Percentiles rank a stretch among this genome's conserved stretches.
Evolutionary conservation across 1,140 invertebrate species (phyloP).

Genomic region (Hydropsyche tenuis): DNA sequence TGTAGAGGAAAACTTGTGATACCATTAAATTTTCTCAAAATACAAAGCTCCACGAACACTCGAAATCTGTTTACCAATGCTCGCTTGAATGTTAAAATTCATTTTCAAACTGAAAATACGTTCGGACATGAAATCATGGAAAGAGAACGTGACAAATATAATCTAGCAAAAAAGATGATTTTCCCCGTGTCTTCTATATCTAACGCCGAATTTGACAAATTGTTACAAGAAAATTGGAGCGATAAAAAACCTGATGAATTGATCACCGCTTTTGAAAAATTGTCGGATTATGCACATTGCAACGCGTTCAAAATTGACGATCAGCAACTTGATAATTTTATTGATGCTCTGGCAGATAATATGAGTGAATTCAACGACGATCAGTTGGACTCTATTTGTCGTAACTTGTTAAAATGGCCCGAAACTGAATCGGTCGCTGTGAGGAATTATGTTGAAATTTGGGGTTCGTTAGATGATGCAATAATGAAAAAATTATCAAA

Average conservation of each 20-base stretch:
- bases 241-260: slow-evolving; percentile 48
- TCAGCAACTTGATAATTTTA: slow-evolving; percentile 55
- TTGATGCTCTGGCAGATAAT: slow-evolving; percentile 56
- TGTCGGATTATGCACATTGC: slow-evolving; percentile 54
- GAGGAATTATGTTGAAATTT: slow-evolving; percentile 62
- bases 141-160: slow-evolving; percentile 31
- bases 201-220: slow-evolving; percentile 11
- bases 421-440: slow-evolving; percentile 50
- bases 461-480: slow-evolving; percentile 64
- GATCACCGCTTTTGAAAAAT: slow-evolving; percentile 53
- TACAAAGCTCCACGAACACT: no score
- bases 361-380: slow-evolving; percentile 57
- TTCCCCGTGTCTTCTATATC: background rate
- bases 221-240: slow-evolving; percentile 44
- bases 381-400: slow-evolving; percentile 55
- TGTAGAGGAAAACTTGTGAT: background rate
- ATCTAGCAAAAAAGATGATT: background rate
- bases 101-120: slow-evolving; percentile 53
- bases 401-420: slow-evolving; percentile 55
- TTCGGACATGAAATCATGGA: slow-evolving; percentile 53
- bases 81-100: no score
- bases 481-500: slow-evolving; percentile 56
- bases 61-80: no score
- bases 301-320: slow-evolving; percentile 53
- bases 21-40: no score